Evolutionary conservation across 1,140 invertebrate genomes (phyloP).

Genomic region (Euura lappo): DNA sequence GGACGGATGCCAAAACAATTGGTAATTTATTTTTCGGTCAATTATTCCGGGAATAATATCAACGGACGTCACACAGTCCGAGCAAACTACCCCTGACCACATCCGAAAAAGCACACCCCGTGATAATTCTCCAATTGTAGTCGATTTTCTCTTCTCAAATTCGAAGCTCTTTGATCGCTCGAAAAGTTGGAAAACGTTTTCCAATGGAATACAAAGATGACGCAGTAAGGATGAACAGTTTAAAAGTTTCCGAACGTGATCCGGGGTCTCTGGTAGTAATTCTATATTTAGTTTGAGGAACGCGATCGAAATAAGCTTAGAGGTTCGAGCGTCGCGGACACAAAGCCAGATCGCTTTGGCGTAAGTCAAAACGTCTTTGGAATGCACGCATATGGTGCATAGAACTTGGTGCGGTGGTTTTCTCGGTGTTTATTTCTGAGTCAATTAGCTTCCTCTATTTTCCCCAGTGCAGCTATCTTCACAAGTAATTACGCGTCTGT

Average conservation of each 20-base stretch:
- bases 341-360: slow-evolving; percentile 58
- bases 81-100: not conserved
- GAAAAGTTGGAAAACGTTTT: not conserved
- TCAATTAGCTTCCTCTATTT: slow-evolving; percentile 60
- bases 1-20: slow-evolving; percentile 44
- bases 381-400: slow-evolving; percentile 43
- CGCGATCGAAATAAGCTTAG: slow-evolving; percentile 43
- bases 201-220: not conserved
- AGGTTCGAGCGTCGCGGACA: slow-evolving; percentile 35
- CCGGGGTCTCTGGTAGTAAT: slow-evolving; percentile 22
- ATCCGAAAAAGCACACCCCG: not conserved
- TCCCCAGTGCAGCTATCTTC: slow-evolving; percentile 41
- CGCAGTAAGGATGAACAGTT: not conserved
- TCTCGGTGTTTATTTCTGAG: slow-evolving; percentile 55
- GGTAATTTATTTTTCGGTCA: slow-evolving; percentile 40
- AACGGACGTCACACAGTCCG: not conserved
- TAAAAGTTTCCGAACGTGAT: not conserved
- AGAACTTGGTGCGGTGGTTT: slow-evolving; percentile 30
- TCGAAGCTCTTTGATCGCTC: not conserved
- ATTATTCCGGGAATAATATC: not conserved
- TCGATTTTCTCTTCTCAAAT: too few relatives aligned
- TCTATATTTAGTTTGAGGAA: slow-evolving; percentile 49
- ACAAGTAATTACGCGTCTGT: slow-evolving; percentile 54
- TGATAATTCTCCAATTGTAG: too few relatives aligned
- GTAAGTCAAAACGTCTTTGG: slow-evolving; percentile 56